Base-by-base conservation (phyloP, 2,888 invertebrate genomes). In the Eupithecia abbreviata region DNA sequence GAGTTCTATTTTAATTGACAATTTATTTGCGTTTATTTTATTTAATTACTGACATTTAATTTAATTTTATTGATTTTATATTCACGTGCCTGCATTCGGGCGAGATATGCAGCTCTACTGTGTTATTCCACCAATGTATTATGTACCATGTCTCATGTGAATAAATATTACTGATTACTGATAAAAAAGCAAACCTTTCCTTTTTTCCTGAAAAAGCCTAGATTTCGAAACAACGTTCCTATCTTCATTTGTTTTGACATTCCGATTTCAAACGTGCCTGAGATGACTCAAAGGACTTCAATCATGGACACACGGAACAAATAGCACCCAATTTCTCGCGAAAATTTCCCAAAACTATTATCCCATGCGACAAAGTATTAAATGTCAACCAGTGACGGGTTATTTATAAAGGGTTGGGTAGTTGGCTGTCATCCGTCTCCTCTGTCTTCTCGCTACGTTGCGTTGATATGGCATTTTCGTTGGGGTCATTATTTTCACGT, bases 351-450 rank as follows among this genome's bases (percentile, higher is more conserved):
- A 68, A 74, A 79, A 79, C 76, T 74, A 76, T 76, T 78, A 78
- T 76, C 76, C 47, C 67, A 42, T 62, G 62, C 71, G 74, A 78
- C 80, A 83, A 85, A 85, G 84, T 87, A 87, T 87, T 85, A 85
- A 68, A 68, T 68, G 68, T 43, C 68, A 45, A 45, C 42, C 45
- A 18, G 43, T 68, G 43, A 15, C 18, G 18, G 43, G 68, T 42
- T 68, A 68, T 68, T 68, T 68, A 68, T 68, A 68, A 45, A 68
- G n/a, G 68, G 42, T 41, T 43, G n/a, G n/a, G 4, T 42, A 42
- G 45, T 42, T 7, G 42, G 7, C 42, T 66, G 18, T 18, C 62
- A 30, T 42, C 15, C 42, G 42, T 66, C 42, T 15, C 15, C 13
- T 12, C 15, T 15, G 55, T 55, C 55, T n/a, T 58, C 18, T 55